These are phyloP conservation scores for Tamias sibiricus DNA, from an alignment of 2,113 vertebrate species.

Conservation along the genomic window DNA sequence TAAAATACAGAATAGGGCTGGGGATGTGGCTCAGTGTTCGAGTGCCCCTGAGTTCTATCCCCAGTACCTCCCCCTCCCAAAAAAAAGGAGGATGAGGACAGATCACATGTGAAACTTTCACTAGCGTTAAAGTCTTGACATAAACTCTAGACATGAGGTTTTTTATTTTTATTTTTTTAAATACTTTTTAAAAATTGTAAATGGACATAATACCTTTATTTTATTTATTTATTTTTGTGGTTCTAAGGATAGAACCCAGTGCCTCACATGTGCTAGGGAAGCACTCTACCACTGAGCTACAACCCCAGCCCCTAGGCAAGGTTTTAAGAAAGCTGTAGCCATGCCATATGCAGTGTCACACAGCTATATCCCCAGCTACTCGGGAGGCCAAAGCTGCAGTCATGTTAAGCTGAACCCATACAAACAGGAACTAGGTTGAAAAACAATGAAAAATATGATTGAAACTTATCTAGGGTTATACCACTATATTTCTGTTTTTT, in stretches of 20 bases:
- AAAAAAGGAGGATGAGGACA: neutral
- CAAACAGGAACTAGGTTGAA: neutral
- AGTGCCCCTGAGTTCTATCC: too few relatives aligned
- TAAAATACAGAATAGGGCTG: too few relatives aligned
- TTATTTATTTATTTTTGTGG: too few relatives aligned
- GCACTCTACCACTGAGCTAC: too few relatives aligned
- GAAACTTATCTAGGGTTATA: slow-evolving; percentile 17
- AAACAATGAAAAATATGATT: slow-evolving; percentile 19
- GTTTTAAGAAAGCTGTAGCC: neutral
- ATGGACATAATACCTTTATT: too few relatives aligned
- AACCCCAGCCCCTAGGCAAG: too few relatives aligned
- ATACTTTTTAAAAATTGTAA: too few relatives aligned
- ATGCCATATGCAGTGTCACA: rapidly evolving
- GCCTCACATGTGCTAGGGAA: too few relatives aligned
- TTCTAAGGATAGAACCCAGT: too few relatives aligned
- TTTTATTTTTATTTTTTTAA: too few relatives aligned
- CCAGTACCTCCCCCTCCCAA: too few relatives aligned
- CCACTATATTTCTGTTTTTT: slow-evolving; percentile 4
- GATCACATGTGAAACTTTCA: neutral
- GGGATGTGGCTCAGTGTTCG: too few relatives aligned
- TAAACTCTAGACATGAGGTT: neutral
- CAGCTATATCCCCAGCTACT: neutral
- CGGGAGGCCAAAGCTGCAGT: neutral
- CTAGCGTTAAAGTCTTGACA: neutral
- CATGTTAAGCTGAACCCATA: neutral